Conservation (phyloP, 2,888 invertebrate species). For the Lithosia quadra region DNA sequence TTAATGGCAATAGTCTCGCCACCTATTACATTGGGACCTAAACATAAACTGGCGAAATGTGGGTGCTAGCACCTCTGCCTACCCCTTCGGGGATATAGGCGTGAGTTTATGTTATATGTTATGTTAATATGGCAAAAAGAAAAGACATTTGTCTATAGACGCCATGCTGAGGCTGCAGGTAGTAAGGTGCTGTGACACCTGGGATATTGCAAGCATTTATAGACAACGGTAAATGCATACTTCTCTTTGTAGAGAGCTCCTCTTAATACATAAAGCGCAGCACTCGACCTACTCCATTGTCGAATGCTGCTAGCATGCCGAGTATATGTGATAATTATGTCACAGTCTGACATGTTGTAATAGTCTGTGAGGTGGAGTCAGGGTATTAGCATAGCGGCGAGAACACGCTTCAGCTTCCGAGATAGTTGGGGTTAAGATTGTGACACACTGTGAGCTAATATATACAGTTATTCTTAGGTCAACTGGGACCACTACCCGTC, state of each 20-base stretch:
- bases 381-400: conserved; percentile 25
- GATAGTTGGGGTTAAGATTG: conserved; percentile 26
- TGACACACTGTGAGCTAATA: neutral
- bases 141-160: too few relatives aligned
- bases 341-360: conserved; percentile 16
- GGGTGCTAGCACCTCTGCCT: too few relatives aligned
- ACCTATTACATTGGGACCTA: too few relatives aligned
- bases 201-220: neutral
- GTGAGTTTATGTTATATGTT: too few relatives aligned
- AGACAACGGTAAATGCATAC: neutral
- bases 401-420: conserved; percentile 18
- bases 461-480: neutral
- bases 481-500: neutral
- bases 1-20: too few relatives aligned
- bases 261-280: neutral
- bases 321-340: neutral
- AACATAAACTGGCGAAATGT: too few relatives aligned
- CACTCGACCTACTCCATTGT: neutral
- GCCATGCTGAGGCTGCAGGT: too few relatives aligned
- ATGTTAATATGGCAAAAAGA: too few relatives aligned
- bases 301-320: too few relatives aligned
- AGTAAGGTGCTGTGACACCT: neutral
- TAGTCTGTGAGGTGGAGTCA: conserved; percentile 13
- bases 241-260: neutral
- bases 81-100: too few relatives aligned